phyloP scores from a whole-genome alignment of 1,140 invertebrate species.

The Drosophila pseudoananassae region DNA sequence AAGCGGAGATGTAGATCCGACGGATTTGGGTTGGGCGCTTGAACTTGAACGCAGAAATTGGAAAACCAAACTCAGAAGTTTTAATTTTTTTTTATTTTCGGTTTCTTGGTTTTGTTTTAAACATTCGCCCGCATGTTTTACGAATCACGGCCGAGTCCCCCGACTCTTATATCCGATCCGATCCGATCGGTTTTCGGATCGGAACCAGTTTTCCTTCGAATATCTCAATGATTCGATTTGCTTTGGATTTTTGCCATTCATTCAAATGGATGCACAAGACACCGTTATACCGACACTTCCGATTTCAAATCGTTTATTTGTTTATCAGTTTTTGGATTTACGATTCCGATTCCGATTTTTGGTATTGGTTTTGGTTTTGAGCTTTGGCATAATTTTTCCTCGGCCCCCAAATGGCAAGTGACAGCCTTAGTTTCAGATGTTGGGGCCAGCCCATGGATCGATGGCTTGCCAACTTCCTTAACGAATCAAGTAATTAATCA shows the following conservation, averaged over 20 bases:
- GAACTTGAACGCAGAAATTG: conserved; percentile 68
- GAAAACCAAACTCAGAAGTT: conserved; percentile 62
- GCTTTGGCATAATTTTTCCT: conserved; percentile 19
- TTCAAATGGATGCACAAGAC: conserved; percentile 52
- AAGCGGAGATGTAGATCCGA: conserved; percentile 4
- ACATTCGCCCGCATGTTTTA: conserved; percentile 59
- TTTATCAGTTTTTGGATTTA: conserved; percentile 22
- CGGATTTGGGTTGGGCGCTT: conserved; percentile 72
- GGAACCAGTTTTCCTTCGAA: conserved; percentile 71
- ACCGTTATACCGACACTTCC: conserved; percentile 69
- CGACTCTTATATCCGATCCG: not conserved
- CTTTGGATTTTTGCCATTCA: conserved; percentile 37
- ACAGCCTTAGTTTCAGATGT: conserved; percentile 34
- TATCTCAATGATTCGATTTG: conserved; percentile 35
- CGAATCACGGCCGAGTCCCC: conserved; percentile 37
- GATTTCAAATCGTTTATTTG: conserved; percentile 43
- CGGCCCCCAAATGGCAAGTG: conserved; percentile 42
- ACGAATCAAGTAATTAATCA: conserved; percentile 39
- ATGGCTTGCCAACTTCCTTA: conserved; percentile 15
- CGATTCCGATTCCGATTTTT: conserved; percentile 23
- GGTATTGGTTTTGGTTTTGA: conserved; percentile 9
- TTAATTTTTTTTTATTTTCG: not conserved
- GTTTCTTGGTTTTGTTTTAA: not conserved
- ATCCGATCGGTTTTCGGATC: conserved; percentile 4
- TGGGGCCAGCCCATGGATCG: conserved; percentile 24